Conservation (phyloP, 2,113 vertebrate genomes). For the Athene cunicularia region DNA sequence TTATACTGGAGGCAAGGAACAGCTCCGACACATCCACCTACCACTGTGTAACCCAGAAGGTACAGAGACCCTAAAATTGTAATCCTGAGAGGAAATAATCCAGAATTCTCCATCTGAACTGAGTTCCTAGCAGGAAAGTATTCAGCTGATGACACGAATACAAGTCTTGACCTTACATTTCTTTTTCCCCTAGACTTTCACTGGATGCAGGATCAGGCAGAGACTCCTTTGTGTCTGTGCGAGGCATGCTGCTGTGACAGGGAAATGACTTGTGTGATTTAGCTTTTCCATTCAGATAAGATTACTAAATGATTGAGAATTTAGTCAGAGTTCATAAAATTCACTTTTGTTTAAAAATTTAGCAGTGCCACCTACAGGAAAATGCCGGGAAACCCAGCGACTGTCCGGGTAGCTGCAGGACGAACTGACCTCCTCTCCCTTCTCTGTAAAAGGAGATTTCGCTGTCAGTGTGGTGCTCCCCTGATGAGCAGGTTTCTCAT, state of each 20-base stretch:
- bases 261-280: not conserved
- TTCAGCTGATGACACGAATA: not conserved
- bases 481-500: slow-evolving; percentile 20
- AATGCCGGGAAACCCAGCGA: not conserved
- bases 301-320: not conserved
- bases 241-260: not conserved
- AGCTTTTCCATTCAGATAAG: not conserved
- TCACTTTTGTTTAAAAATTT: slow-evolving; percentile 53
- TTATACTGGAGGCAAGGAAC: not conserved
- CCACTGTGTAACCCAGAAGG: not conserved
- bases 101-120: not conserved
- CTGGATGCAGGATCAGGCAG: not conserved
- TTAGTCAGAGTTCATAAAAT: not conserved
- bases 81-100: not conserved
- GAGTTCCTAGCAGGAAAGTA: not conserved
- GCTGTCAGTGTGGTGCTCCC: not conserved
- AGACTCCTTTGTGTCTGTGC: not conserved
- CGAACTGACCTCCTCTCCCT: not conserved
- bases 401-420: not conserved
- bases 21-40: accelerated
- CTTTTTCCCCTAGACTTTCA: not conserved
- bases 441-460: not conserved
- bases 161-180: not conserved
- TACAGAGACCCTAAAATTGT: not conserved
- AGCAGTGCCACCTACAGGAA: slow-evolving; percentile 72